Base-by-base conservation (phyloP, 2,797 vertebrate genomes). In the Enteromius viviparus region DNA sequence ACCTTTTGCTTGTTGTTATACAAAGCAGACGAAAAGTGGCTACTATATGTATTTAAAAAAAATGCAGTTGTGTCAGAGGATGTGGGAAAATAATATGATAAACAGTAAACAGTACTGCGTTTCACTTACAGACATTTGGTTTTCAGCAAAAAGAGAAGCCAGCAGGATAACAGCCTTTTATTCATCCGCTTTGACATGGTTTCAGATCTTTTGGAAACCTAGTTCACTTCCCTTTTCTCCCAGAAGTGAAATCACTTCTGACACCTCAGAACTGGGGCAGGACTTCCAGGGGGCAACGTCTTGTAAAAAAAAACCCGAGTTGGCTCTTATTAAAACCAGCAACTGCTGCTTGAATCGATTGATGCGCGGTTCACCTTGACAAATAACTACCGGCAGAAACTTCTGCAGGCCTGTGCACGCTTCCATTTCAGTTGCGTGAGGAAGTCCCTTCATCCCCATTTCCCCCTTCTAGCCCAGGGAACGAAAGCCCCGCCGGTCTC, bases 271-370 rank as follows among this genome's bases (percentile, higher is more conserved):
- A 81, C 79, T 64, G 21, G 51, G 72, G 37, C 81, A 45, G 69
- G 66, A 51, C 68, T 40, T 78, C 82, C 82, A 49, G 51, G 51
- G 70, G 37, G 49, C 47, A 51, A 23, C 17, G 29, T n/a, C 62
- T 34, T 60, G 37, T 14, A 45, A 76, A 76, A 53, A 45, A 42
- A 40, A 5, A 32, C 1, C 32, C 21, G 49, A 49, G 66, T 78
- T 78, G 68, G 62, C 37, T 74, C 45, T 79, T 80, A 82, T 85
- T 84, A 85, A 84, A 84, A 79, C 77, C 70, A 81, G 21, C 84
- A 72, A 45, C 75, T 74, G 51, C 75, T 82, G 72, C 40, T 34
- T 15, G 21, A 81, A 70, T n/a, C 9, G 23, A 51, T 29, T 8
- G 37, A 37, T 37, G 37, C 26, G 0, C 32, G 32, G 34, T 72